Evolutionary conservation across 2,888 invertebrate genomes (phyloP).

Genomic region (Deladenus siricidicola): DNA sequence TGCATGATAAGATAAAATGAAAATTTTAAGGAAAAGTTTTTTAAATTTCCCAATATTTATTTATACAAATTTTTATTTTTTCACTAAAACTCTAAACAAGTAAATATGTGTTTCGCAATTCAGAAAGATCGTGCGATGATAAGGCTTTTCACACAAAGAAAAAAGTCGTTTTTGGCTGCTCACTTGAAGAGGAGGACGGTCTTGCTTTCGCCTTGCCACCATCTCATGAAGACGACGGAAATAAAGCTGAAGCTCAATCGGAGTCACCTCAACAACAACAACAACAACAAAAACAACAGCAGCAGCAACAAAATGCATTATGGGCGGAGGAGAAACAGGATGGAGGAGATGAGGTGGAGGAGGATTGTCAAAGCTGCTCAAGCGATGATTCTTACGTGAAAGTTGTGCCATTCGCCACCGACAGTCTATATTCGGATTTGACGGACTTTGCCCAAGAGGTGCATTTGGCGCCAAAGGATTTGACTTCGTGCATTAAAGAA

Average conservation of each 20-base stretch:
- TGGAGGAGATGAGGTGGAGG: conserved; percentile 19
- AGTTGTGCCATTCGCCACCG: conserved; percentile 29
- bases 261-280: not conserved
- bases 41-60: no score
- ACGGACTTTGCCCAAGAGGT: conserved; percentile 34
- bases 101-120: no score
- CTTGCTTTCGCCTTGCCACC: no score
- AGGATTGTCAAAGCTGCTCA: conserved; percentile 9
- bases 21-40: no score
- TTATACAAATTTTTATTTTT: no score
- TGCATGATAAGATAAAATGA: no score
- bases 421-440: conserved; percentile 29
- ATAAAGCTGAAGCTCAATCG: not conserved
- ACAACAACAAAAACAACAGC: not conserved
- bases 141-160: not conserved
- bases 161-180: conserved; percentile 11
- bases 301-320: not conserved
- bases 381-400: conserved; percentile 39
- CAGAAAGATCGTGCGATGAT: not conserved
- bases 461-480: conserved; percentile 20
- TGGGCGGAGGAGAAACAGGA: not conserved
- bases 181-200: not conserved
- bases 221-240: not conserved
- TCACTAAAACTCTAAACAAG: no score
- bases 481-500: conserved; percentile 24